Conservation (phyloP, 2,888 invertebrate species). For the Lathronympha strigana region DNA sequence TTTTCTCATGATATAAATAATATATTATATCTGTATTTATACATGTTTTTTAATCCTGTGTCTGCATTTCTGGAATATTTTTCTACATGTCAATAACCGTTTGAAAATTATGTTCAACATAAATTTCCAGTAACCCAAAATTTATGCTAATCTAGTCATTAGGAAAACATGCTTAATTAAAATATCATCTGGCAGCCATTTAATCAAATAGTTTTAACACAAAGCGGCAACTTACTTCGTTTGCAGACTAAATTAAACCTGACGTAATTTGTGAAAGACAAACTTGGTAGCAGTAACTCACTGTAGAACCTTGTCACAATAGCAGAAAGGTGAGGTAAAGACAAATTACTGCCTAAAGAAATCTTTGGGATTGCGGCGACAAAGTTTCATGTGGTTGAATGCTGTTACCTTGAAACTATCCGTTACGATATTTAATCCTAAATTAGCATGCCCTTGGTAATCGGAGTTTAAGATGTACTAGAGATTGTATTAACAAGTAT, state of each 20-base stretch:
- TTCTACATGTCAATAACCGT: not conserved
- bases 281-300: slow-evolving; percentile 21
- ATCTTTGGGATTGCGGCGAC: slow-evolving; percentile 7
- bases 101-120: not conserved
- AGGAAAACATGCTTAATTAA: slow-evolving; percentile 27
- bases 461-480: slow-evolving; percentile 12
- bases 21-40: not conserved
- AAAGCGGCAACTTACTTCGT: slow-evolving; percentile 1
- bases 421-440: slow-evolving; percentile 27
- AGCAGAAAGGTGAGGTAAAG: not conserved
- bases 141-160: slow-evolving; percentile 15
- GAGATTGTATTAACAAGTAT: not conserved
- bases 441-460: slow-evolving; percentile 35
- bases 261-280: slow-evolving; percentile 35
- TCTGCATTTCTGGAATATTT: not conserved
- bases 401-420: slow-evolving; percentile 31
- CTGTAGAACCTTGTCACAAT: slow-evolving; percentile 10
- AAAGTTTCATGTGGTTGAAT: slow-evolving; percentile 8
- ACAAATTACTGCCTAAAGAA: slow-evolving; percentile 2
- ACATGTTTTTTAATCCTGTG: not conserved
- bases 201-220: slow-evolving; percentile 19
- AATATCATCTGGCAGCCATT: slow-evolving; percentile 25
- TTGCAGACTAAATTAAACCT: slow-evolving; percentile 30
- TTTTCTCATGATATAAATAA: too few species aligned
- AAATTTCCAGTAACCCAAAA: not conserved